Conservation (phyloP, 2,113 vertebrate species). For the Diphyllodes magnificus region DNA sequence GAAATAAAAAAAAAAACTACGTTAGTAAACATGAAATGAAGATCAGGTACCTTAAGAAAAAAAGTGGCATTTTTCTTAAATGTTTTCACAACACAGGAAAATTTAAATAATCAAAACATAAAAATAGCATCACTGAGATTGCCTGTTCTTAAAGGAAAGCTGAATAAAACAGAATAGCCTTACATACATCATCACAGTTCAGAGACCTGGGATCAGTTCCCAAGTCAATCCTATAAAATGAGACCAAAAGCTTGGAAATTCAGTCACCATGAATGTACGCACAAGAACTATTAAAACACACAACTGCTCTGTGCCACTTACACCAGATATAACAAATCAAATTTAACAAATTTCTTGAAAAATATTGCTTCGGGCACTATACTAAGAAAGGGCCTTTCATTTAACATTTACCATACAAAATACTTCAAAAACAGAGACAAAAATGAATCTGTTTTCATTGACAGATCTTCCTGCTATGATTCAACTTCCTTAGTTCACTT, state of each 20-base stretch:
- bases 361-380: neutral
- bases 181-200: neutral
- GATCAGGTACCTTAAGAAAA: neutral
- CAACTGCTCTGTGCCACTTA: neutral
- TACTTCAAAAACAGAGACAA: neutral
- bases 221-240: neutral
- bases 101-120: neutral
- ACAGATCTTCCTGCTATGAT: neutral
- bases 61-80: neutral
- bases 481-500: neutral
- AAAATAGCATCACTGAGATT: neutral
- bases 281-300: neutral
- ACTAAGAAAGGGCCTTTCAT: neutral
- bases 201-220: neutral
- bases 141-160: neutral
- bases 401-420: neutral
- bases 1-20: neutral
- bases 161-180: neutral
- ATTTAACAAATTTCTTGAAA: neutral
- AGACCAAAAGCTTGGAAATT: neutral
- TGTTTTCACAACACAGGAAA: neutral
- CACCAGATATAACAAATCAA: neutral
- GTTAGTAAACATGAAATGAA: neutral
- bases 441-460: neutral
- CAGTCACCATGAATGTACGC: neutral